Base-by-base conservation (phyloP, 2,888 invertebrate genomes). In the Nomada fucata region DNA sequence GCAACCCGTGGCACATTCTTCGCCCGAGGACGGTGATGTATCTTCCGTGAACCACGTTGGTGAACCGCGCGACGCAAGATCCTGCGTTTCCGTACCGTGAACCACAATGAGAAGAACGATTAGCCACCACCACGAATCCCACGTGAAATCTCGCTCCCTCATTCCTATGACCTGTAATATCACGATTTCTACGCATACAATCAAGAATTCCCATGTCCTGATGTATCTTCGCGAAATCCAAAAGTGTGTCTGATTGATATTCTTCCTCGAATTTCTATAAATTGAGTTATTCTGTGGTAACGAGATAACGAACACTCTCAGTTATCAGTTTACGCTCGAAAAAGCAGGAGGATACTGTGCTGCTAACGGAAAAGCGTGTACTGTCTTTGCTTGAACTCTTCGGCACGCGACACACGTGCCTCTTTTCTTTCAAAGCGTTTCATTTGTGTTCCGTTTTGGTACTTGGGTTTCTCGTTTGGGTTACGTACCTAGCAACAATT, bases 1-100 rank as follows among this genome's bases (percentile, higher is more conserved):
- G 90, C 92, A 95, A 90, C 87, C 91, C 87, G 77, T 90, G 87
- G 88, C 89, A 88, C 92, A 94, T 94, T 94, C 84, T 70, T 77
- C 42, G 0, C 50, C 36, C 71, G 42, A 68, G 50, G 60, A 67
- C 15, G 71, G 13, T 13, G 72, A 64, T 13, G 74, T 60, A 50
- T 63, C 68, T 42, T 61, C 76, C 57, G 68, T 50, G 67, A 61
- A 52, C 47, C 60, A 53, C n/a, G 69, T 73, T 15, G 69, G 47
- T 23, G 59, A 70, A 1, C 44, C 63, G 73, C 83, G 50, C 50
- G 89, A 79, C 69, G 70, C 44, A 15, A 68, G 73, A 71, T 85
- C 70, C 68, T 86, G 82, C 15, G 81, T 70, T 61, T 65, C 76
- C 78, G 83, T 68, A 73, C 87, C 70, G n/a, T 73, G 82, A 73